Conservation (phyloP, 2,888 invertebrate genomes). For the Polydrusus pterygomalis region DNA sequence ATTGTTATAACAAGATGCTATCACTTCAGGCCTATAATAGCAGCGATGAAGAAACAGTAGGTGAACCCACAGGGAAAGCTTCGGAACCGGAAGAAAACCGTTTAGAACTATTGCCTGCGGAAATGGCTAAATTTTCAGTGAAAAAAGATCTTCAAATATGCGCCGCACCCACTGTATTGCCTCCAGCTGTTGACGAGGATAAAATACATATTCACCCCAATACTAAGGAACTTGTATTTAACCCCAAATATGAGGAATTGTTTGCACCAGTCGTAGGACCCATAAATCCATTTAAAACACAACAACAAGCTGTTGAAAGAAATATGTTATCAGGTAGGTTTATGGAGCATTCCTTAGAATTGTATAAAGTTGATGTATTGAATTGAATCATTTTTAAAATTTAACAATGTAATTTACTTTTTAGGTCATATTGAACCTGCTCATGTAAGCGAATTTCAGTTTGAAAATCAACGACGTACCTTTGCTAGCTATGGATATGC, state of each 20-base stretch:
- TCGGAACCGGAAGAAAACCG: background rate
- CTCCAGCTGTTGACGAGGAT: conserved; percentile 83
- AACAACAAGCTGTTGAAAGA: conserved; percentile 89
- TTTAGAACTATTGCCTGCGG: conserved; percentile 66
- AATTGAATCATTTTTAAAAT: background rate
- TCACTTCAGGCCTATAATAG: conserved; percentile 84
- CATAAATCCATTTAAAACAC: conserved; percentile 93
- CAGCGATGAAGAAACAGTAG: conserved; percentile 77
- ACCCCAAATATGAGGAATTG: conserved; percentile 95
- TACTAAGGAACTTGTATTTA: conserved; percentile 88
- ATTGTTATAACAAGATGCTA: conserved; percentile 74
- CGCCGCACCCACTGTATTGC: conserved; percentile 89
- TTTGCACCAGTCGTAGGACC: conserved; percentile 95
- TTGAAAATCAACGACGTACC: conserved; percentile 96
- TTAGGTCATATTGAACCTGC: conserved; percentile 91
- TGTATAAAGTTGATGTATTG: background rate
- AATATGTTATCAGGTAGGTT: conserved; percentile 87
- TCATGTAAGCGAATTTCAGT: conserved; percentile 96
- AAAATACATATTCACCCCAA: conserved; percentile 85
- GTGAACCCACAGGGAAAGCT: conserved; percentile 16
- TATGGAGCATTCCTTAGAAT: background rate
- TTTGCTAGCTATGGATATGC: conserved; percentile 97
- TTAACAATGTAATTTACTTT: background rate
- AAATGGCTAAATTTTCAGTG: conserved; percentile 75
- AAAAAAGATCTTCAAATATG: conserved; percentile 82